phyloP scores from a whole-genome alignment of 2,797 vertebrate genomes.

The Sciurus vulgaris region DNA sequence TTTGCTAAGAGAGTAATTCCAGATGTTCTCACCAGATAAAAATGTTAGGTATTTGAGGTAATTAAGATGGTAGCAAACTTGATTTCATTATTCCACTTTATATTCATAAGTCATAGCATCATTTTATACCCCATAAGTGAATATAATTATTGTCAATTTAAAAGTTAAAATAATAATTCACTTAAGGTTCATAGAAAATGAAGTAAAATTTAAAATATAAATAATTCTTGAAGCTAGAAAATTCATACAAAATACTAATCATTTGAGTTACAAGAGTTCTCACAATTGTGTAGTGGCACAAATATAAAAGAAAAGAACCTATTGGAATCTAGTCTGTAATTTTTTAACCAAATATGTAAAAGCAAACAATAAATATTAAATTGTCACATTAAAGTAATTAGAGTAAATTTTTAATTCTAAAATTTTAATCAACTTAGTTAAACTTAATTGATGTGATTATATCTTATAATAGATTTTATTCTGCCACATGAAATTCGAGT shows the following conservation, averaged over 20 bases:
- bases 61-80: not conserved
- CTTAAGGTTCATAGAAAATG: not conserved
- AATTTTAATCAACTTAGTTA: conserved; percentile 28
- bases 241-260: not conserved
- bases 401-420: conserved; percentile 33
- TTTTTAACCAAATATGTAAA: conserved; percentile 57
- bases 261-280: not conserved
- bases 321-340: not conserved
- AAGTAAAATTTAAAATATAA: conserved; percentile 4
- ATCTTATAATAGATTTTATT: not conserved
- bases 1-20: not conserved
- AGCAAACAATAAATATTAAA: conserved; percentile 34
- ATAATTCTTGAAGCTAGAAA: conserved; percentile 38
- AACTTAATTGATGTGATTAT: not conserved
- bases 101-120: not conserved
- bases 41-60: not conserved
- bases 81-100: not conserved
- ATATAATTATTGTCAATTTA: not conserved
- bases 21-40: not conserved
- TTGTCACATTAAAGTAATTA: not conserved
- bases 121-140: not conserved
- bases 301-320: not conserved
- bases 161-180: not conserved
- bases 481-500: no score
- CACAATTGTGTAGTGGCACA: conserved; percentile 22